Evolutionary conservation across 2,113 vertebrate genomes (phyloP), one percentile per base, ranked within the genome.

Genomic region (Pachycephala philippinensis): DNA sequence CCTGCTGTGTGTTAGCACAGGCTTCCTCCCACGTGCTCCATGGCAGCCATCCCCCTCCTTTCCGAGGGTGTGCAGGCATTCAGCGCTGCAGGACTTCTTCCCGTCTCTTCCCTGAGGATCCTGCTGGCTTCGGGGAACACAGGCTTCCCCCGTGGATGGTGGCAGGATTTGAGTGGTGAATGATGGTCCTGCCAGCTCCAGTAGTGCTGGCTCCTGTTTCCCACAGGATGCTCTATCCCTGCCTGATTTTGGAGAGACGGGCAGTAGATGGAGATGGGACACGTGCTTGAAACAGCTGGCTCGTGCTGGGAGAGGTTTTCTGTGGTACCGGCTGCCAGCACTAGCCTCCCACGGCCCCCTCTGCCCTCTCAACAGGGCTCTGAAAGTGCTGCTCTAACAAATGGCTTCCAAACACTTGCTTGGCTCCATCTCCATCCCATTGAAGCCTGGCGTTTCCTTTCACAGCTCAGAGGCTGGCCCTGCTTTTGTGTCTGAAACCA

Each of bases 371-470:
- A 0, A 71, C 71, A 49, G 79, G 63, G 66, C 64, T 93, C 79
- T 78, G 72, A 89, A 85, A 95, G 83, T 86, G 64, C 86, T 94
- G 64, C 90, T 89, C n/a, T 89, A 96, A 95, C 88, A 94, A 95
- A 96, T 64, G 57, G 56, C 83, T 94, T 93, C 90, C 14, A 2
- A 95, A 74, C 72, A 42, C 80, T 95, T 82, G 86, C 80, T 95
- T 95, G 96, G 96, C 96, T 96, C 75, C 47, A 47, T 93, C 75
- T 91, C 70, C 22, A 22, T 64, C 45, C 37, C 50, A 13, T 5
- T 94, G 92, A 94, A 95, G 83, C 69, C 57, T 87, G 90, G 37
- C 15, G 54, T 87, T 82, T 79, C 83, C 88, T 96, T 95, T 95
- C 77, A 69, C 52, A 90, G 76, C 61, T 87, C 76, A 42, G 65